These are phyloP conservation scores for Nothobranchius furzeri DNA, from an alignment of 2,113 vertebrate species.

Conservation along the genomic window DNA sequence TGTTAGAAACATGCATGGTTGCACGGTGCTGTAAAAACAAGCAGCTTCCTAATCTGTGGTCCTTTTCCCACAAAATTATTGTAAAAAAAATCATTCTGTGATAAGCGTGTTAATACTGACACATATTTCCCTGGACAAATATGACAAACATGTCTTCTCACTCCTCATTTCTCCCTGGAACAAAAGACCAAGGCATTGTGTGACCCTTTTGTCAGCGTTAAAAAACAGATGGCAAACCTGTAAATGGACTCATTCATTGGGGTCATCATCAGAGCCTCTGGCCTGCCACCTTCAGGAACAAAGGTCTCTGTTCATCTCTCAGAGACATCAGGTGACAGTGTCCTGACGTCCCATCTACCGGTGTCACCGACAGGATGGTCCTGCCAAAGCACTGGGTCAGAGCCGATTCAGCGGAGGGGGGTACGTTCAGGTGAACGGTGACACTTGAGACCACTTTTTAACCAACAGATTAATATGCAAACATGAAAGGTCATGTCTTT, in stretches of 20 bases:
- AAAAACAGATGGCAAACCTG: slow-evolving; percentile 14
- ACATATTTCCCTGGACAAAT: too few relatives aligned
- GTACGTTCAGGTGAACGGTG: background rate
- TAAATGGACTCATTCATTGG: slow-evolving; percentile 61
- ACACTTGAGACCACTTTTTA: background rate
- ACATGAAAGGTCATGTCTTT: background rate
- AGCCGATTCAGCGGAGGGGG: background rate
- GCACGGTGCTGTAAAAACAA: too few relatives aligned
- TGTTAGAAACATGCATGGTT: too few relatives aligned
- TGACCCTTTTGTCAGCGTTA: slow-evolving; percentile 22
- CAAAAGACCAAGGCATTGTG: background rate
- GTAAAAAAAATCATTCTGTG: too few relatives aligned
- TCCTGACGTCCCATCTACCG: slow-evolving; percentile 24
- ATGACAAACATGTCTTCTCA: too few relatives aligned
- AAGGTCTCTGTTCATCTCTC: slow-evolving; percentile 45
- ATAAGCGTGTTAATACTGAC: too few relatives aligned
- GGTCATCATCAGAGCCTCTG: slow-evolving; percentile 47
- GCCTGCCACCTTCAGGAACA: slow-evolving; percentile 47
- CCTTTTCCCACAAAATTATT: too few relatives aligned
- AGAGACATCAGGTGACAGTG: slow-evolving; percentile 25
- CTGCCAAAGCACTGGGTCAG: slow-evolving; percentile 20
- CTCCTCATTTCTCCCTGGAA: too few relatives aligned
- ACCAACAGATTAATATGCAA: background rate
- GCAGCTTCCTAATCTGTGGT: too few relatives aligned
- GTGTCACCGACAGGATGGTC: slow-evolving; percentile 22